Evolutionary conservation across 2,888 invertebrate genomes (phyloP).

Genomic region (Caenorhabditis macrosperma): DNA sequence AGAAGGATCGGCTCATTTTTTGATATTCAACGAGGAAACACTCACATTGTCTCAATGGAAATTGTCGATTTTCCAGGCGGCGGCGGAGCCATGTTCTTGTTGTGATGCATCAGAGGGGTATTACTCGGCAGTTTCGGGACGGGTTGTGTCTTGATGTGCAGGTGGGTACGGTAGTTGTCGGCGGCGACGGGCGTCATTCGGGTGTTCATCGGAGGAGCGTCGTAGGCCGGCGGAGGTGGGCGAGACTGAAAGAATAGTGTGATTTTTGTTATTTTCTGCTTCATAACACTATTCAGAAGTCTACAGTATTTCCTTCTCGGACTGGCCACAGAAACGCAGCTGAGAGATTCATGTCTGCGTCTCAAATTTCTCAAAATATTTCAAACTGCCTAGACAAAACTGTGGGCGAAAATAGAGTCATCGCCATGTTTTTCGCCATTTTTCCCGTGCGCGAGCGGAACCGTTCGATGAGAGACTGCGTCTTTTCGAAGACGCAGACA

Average conservation of each 20-base stretch:
- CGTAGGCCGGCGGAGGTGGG: conserved; percentile 60
- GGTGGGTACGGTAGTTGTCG: conserved; percentile 54
- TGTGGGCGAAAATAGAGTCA: too few relatives aligned
- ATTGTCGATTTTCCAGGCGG: conserved; percentile 49
- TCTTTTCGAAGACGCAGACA: too few relatives aligned
- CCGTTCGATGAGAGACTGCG: too few relatives aligned
- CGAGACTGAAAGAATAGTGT: conserved; percentile 35
- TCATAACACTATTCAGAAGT: too few relatives aligned
- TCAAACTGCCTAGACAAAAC: too few relatives aligned
- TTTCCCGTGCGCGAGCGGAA: too few relatives aligned
- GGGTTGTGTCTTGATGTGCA: conserved; percentile 53
- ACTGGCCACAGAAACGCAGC: too few relatives aligned
- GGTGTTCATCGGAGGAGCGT: conserved; percentile 43
- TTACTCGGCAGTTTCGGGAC: conserved; percentile 4
- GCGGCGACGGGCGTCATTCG: conserved; percentile 51
- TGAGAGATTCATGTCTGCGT: too few relatives aligned
- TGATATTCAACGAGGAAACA: background rate
- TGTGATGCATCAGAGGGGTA: conserved; percentile 16
- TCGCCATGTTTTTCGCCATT: too few relatives aligned
- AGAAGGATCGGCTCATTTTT: background rate
- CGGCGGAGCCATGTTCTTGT: conserved; percentile 54
- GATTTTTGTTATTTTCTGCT: too few relatives aligned
- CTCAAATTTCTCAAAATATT: too few relatives aligned
- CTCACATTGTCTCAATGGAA: conserved; percentile 55
- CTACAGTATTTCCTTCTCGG: too few relatives aligned